A percentile compares a stretch with the other conserved stretches of the same genome.
These are phyloP conservation scores for Actenoides hombroni DNA, from an alignment of 2,113 vertebrate species.

Conservation along the genomic window DNA sequence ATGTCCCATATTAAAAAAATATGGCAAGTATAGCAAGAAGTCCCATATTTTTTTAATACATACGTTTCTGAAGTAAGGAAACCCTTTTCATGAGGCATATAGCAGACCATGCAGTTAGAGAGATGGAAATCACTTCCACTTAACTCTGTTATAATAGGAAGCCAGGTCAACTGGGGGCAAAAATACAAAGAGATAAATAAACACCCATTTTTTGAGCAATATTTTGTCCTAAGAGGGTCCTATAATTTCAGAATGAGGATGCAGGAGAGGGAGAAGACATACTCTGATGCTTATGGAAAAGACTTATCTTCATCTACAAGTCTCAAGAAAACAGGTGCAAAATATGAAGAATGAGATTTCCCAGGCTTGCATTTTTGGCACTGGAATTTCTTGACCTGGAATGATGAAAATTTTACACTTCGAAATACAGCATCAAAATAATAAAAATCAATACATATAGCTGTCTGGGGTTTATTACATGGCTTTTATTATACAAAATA, in stretches of 20 bases:
- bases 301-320: not conserved
- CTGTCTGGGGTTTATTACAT: not conserved
- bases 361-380: not conserved
- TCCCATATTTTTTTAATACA: not conserved
- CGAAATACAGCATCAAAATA: not conserved
- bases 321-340: not conserved
- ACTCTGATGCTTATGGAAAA: not conserved
- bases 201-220: not conserved
- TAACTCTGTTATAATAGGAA: not conserved
- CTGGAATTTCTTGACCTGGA: not conserved
- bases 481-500: not conserved
- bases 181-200: not conserved
- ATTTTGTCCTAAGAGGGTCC: not conserved
- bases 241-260: not conserved
- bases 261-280: not conserved
- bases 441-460: not conserved
- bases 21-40: not conserved
- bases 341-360: not conserved
- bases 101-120: not conserved
- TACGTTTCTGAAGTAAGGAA: not conserved
- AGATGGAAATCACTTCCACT: not conserved
- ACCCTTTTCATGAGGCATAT: rapidly evolving
- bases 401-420: not conserved
- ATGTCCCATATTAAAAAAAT: not conserved
- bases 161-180: not conserved